These are phyloP conservation scores for Channa argus DNA, from an alignment of 2,113 vertebrate genomes.

Conservation along the genomic window DNA sequence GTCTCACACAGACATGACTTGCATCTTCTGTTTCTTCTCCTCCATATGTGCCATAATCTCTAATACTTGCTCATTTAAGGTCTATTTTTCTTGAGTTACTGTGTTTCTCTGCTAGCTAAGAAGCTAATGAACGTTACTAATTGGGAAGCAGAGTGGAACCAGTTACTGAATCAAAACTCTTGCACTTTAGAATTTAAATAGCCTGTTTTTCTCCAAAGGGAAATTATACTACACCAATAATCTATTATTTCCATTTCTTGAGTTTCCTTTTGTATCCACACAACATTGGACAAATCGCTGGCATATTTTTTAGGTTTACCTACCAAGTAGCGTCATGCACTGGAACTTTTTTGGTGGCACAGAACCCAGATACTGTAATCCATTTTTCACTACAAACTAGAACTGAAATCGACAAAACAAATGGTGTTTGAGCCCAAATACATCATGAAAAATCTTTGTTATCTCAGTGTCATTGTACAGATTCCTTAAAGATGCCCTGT, in stretches of 20 bases:
- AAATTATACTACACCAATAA: constrained; percentile 53
- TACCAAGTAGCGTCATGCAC: constrained; percentile 23
- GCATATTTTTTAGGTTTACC: constrained; percentile 58
- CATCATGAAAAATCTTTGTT: constrained; percentile 57
- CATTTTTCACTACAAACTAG: constrained; percentile 54
- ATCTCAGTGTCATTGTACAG: constrained; percentile 66
- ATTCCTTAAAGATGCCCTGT: constrained; percentile 67
- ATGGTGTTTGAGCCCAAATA: constrained; percentile 53
- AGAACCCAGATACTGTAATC: constrained; percentile 50
- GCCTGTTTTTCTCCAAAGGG: constrained; percentile 69
- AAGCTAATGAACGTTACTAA: constrained; percentile 60
- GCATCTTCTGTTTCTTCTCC: constrained; percentile 23
- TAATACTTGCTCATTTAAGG: constrained; percentile 43
- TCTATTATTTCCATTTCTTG: constrained; percentile 54
- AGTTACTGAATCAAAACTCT: constrained; percentile 50
- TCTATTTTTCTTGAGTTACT: constrained; percentile 57
- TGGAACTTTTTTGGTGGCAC: constrained; percentile 34
- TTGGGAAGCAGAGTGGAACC: constrained; percentile 38
- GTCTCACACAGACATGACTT: constrained; percentile 13
- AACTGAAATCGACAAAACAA: constrained; percentile 50
- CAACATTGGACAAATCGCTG: constrained; percentile 52
- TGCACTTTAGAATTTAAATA: constrained; percentile 54
- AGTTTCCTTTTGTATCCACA: constrained; percentile 38
- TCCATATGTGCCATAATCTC: constrained; percentile 48
- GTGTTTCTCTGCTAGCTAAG: constrained; percentile 52